phyloP scores from a whole-genome alignment of 2,113 vertebrate genomes.

The Anseranas semipalmata region DNA sequence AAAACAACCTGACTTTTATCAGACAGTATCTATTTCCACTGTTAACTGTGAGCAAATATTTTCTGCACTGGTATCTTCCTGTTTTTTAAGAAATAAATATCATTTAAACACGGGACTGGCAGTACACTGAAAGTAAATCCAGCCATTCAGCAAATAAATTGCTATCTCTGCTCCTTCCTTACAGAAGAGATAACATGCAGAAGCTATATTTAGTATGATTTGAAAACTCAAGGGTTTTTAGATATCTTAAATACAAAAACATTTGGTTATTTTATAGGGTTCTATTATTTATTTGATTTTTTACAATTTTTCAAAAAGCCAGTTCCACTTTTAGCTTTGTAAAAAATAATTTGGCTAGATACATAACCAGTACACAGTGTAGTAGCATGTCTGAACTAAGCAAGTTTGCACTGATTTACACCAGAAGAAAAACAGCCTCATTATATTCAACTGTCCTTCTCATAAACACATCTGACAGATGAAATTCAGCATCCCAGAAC shows the following conservation, averaged over 20 bases:
- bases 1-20: background rate
- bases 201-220: background rate
- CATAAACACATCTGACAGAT: background rate
- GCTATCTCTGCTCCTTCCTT: background rate
- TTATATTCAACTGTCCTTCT: background rate
- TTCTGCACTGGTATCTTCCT: background rate
- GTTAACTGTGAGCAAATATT: background rate
- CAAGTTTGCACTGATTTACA: background rate
- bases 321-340: background rate
- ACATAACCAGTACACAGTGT: background rate
- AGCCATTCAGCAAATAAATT: background rate
- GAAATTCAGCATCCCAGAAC: background rate
- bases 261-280: slow-evolving; percentile 6
- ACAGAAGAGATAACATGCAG: background rate
- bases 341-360: background rate
- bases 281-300: background rate
- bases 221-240: background rate
- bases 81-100: background rate
- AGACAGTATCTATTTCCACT: background rate
- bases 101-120: background rate
- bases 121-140: background rate
- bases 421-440: background rate
- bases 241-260: background rate
- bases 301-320: background rate
- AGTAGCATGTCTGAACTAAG: background rate